Base-by-base conservation (phyloP, 2,797 vertebrate species). In the Sebastes minor region DNA sequence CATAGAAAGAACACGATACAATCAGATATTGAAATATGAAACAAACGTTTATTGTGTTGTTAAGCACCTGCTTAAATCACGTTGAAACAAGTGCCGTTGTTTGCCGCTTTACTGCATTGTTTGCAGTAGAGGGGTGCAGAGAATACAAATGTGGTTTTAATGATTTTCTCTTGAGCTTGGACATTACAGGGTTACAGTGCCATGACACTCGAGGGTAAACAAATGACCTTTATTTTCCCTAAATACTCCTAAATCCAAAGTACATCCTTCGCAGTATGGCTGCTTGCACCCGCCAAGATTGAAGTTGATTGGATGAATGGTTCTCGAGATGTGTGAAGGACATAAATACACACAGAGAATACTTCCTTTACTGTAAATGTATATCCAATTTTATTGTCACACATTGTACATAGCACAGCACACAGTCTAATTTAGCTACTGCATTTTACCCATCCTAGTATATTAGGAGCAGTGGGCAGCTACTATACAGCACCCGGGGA, bases 111-210 rank as follows among this genome's bases (percentile, higher is more conserved):
- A 25, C 72, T 60, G 60, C 33, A 18, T 56, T 65, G 71, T 77
- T 84, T 76, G 55, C 23, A 0, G 55, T 56, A 46, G 69, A 65
- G 28, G 28, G 55, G 27, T 67, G 75, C 64, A 71, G 42, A 80
- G n/a, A 74, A 85, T 76, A 72, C 33, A 77, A 86, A 85, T 82
- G 4, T 75, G 72, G 2, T 66, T 82, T 49, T 65, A 83, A 80
- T 78, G 81, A 73, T 71, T 88, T 89, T 74, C 59, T 46, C 64
- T 67, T 42, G 30, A 42, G 65, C 27, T 33, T 46, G 9, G 33
- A 25, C 14, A 12, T 75, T 68, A 11, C 56, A 56, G 56, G 69
- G 55, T 72, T 71, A 57, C 32, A 63, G 25, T 33, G 53, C 9
- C 20, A 5, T 6, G 55, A 23, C 14, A 27, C 55, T 55, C 28